A percentile compares a stretch with the other conserved stretches of the same genome.
These are phyloP conservation scores for Lasioglossum calceatum DNA, from an alignment of 2,888 invertebrate species.

Conservation along the genomic window DNA sequence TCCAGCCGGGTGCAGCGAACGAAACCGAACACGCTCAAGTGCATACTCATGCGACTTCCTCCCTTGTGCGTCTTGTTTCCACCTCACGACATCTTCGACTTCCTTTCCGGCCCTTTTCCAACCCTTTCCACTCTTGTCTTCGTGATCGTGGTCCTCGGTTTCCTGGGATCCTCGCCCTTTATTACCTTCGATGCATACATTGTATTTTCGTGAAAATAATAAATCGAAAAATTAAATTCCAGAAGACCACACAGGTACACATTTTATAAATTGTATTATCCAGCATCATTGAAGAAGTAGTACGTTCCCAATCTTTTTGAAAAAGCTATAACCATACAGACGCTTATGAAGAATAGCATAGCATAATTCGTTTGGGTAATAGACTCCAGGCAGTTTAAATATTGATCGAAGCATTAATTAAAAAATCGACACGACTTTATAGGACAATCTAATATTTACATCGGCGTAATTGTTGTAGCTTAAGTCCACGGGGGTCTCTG, in stretches of 20 bases:
- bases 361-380: background rate
- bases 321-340: background rate
- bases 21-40: slow-evolving; percentile 61
- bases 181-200: background rate
- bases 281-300: no score
- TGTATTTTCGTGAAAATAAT: no score
- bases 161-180: background rate
- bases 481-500: background rate
- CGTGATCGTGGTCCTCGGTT: background rate
- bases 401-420: background rate
- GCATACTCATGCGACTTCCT: slow-evolving; percentile 48
- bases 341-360: background rate
- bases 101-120: background rate
- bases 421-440: background rate
- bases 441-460: slow-evolving; percentile 2
- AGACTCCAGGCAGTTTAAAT: background rate
- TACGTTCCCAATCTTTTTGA: no score
- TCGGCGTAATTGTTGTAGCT: slow-evolving; percentile 28
- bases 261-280: no score
- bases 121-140: background rate
- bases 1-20: slow-evolving; percentile 62
- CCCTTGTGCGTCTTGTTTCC: slow-evolving; percentile 11
- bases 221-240: no score
- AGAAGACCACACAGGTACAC: no score
- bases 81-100: slow-evolving; percentile 14